Evolutionary conservation across 2,888 invertebrate genomes (phyloP).

Genomic region (Pteria penguin): DNA sequence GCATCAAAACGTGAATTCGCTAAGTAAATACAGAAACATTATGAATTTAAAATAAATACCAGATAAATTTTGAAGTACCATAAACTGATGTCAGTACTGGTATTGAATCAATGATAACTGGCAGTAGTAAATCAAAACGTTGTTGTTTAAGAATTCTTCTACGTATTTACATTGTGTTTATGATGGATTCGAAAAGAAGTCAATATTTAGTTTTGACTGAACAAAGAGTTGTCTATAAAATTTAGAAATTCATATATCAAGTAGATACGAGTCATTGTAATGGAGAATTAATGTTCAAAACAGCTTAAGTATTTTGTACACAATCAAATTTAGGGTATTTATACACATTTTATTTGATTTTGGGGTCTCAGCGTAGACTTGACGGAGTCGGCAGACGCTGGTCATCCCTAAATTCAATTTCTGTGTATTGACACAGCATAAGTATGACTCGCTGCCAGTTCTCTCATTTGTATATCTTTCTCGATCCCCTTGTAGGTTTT

Average conservation of each 20-base stretch:
- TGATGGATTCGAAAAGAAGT: constrained; percentile 10
- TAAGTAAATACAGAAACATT: neutral
- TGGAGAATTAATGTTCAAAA: constrained; percentile 30
- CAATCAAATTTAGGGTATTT: constrained; percentile 30
- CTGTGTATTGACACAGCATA: constrained; percentile 40
- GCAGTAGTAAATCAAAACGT: neutral
- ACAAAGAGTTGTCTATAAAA: constrained; percentile 22
- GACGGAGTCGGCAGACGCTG: constrained; percentile 31
- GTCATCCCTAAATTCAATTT: constrained; percentile 28
- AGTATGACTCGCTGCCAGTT: constrained; percentile 36
- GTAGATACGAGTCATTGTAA: constrained; percentile 20
- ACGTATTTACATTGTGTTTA: neutral
- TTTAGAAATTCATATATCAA: constrained; percentile 13
- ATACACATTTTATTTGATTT: constrained; percentile 41
- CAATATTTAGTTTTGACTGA: constrained; percentile 25
- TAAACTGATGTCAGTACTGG: neutral
- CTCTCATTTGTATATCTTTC: constrained; percentile 23
- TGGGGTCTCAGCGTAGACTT: constrained; percentile 24
- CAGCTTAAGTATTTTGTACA: constrained; percentile 27
- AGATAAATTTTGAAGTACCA: neutral
- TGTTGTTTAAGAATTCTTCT: neutral
- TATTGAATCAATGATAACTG: neutral
- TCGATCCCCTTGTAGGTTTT: constrained; percentile 35
- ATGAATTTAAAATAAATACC: neutral
- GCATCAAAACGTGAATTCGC: neutral